These are phyloP conservation scores for Macrostomum lignano DNA, from an alignment of 1,140 invertebrate species.

Conservation along the genomic window DNA sequence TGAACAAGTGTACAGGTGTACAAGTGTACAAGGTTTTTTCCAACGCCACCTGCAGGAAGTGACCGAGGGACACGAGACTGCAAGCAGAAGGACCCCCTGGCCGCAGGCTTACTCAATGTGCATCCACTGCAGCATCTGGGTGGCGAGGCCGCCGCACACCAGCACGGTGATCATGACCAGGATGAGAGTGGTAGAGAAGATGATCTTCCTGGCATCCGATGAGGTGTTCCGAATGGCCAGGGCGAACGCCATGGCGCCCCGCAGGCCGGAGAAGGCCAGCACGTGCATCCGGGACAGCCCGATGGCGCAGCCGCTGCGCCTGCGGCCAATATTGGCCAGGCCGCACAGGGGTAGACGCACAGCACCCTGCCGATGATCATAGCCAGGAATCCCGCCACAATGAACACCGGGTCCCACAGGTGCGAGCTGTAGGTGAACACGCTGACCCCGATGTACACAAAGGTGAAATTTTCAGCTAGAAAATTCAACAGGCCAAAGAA, in stretches of 20 bases:
- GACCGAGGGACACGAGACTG: too few species aligned
- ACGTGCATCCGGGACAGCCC: conserved; percentile 84
- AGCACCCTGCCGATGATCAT: conserved; percentile 56
- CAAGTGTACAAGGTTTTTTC: too few species aligned
- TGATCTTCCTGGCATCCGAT: conserved; percentile 62
- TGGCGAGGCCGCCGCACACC: conserved; percentile 62
- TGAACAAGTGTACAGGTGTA: too few species aligned
- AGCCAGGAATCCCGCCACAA: conserved; percentile 62
- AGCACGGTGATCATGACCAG: conserved; percentile 85
- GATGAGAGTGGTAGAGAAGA: conserved; percentile 72
- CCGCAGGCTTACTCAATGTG: conserved; percentile 31
- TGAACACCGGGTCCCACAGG: conserved; percentile 65
- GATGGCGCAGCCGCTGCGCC: too few species aligned
- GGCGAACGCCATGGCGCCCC: conserved; percentile 89
- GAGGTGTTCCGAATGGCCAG: conserved; percentile 67
- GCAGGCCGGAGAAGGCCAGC: conserved; percentile 76
- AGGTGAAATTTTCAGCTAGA: conserved; percentile 89
- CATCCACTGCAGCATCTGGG: conserved; percentile 61
- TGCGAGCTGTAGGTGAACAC: conserved; percentile 91
- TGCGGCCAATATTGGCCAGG: conserved; percentile 61
- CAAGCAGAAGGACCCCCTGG: conserved; percentile 69
- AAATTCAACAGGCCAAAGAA: conserved; percentile 83
- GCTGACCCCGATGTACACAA: conserved; percentile 87
- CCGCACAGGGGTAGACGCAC: conserved; percentile 79
- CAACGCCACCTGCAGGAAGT: too few species aligned